Evolutionary conservation across 2,113 vertebrate species (phyloP).

Genomic region (Gymnocephalus cernua): DNA sequence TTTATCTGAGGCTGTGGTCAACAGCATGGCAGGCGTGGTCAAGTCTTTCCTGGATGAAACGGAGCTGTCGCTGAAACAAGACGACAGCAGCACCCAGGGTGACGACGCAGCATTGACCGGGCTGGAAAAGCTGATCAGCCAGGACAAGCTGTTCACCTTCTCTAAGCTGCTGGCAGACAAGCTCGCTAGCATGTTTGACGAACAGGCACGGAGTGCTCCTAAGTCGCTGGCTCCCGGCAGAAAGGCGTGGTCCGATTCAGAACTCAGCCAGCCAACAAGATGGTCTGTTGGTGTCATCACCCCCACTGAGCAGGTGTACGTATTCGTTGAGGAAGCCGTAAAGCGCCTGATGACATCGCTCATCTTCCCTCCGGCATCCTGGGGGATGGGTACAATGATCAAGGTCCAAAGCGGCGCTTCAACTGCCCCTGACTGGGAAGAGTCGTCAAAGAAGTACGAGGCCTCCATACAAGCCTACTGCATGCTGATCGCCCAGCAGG

Average conservation of each 20-base stretch:
- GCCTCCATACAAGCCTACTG: neutral
- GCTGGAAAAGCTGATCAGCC: constrained; percentile 6
- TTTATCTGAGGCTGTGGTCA: neutral
- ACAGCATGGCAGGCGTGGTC: neutral
- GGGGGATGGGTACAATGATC: constrained; percentile 7
- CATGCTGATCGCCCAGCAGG: neutral
- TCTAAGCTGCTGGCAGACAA: neutral
- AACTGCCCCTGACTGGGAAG: neutral
- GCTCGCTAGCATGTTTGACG: neutral
- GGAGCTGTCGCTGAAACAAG: neutral
- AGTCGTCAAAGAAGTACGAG: neutral
- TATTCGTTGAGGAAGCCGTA: neutral
- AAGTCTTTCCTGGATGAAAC: neutral
- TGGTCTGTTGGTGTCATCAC: accelerated
- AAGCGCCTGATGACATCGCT: neutral
- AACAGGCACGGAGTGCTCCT: neutral
- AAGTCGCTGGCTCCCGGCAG: neutral
- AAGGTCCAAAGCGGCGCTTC: neutral
- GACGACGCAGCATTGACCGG: neutral
- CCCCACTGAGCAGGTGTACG: neutral
- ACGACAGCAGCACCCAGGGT: no score
- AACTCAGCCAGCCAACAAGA: neutral
- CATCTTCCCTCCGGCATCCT: neutral
- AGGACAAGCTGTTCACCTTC: neutral
- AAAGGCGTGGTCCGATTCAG: neutral